These are phyloP conservation scores for Dryococelus australis DNA, from an alignment of 2,888 invertebrate genomes.

Conservation along the genomic window DNA sequence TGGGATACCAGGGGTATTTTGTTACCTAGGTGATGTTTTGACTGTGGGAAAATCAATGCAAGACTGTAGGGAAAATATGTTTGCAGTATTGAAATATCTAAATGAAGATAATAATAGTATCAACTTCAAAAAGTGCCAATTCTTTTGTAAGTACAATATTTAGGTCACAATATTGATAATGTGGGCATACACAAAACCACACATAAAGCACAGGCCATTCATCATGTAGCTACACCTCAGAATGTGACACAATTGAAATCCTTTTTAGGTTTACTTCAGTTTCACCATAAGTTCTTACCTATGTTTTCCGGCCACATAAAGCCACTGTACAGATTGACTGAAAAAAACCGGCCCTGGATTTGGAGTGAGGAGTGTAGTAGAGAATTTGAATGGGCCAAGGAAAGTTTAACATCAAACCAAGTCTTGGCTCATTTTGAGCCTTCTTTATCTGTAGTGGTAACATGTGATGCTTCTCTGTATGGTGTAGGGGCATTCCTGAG, in stretches of 20 bases:
- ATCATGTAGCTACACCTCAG: neutral
- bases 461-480: neutral
- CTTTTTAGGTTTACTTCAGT: conserved; percentile 29
- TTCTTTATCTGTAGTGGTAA: neutral
- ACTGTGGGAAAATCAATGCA: neutral
- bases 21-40: neutral
- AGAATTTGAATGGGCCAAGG: conserved; percentile 23
- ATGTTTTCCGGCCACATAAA: conserved; percentile 1
- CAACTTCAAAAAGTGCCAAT: neutral
- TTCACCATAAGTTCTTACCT: conserved; percentile 31
- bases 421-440: conserved; percentile 13
- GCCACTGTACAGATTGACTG: neutral
- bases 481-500: neutral
- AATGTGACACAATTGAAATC: conserved; percentile 18
- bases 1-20: neutral
- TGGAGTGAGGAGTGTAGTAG: neutral
- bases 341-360: neutral
- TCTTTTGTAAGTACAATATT: conserved; percentile 48
- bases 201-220: conserved; percentile 24
- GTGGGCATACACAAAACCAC: conserved; percentile 23
- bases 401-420: neutral
- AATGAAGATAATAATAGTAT: neutral
- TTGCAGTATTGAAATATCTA: neutral
- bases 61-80: neutral
- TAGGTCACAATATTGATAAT: conserved; percentile 45